Conservation (phyloP, 2,797 vertebrate genomes). For the Pseudochaenichthys georgianus region DNA sequence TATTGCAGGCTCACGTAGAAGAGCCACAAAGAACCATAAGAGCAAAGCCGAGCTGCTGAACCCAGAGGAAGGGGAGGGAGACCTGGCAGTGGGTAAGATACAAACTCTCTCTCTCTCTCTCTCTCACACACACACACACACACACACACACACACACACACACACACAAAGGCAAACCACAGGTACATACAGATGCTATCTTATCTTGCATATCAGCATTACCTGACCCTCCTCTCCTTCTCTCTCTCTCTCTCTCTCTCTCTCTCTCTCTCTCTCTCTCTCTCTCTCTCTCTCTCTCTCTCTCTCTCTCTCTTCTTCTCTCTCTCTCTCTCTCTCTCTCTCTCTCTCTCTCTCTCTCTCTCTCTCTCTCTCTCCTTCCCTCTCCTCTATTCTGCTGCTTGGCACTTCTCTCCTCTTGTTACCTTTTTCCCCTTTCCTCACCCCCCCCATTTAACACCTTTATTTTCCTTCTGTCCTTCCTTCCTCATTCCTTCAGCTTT, state of each 20-base stretch:
- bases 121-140: slow-evolving; percentile 19
- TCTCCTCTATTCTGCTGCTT: slow-evolving; percentile 33
- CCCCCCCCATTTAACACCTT: not conserved
- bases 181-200: slow-evolving; percentile 70
- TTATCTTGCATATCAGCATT: slow-evolving; percentile 76
- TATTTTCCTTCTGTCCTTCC: not conserved
- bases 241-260: too few species aligned
- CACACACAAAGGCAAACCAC: slow-evolving; percentile 55
- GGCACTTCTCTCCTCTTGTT: slow-evolving; percentile 47
- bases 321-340: not conserved
- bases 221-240: too few species aligned
- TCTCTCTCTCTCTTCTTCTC: too few species aligned
- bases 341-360: too few species aligned
- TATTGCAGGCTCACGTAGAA: slow-evolving; percentile 88
- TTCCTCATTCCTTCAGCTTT: not conserved
- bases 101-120: not conserved
- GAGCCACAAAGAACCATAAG: slow-evolving; percentile 94
- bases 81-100: slow-evolving; percentile 89
- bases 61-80: slow-evolving; percentile 92
- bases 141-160: slow-evolving; percentile 21
- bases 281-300: too few species aligned
- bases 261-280: too few species aligned
- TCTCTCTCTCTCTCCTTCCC: too few species aligned
- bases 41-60: slow-evolving; percentile 91
- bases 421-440: slow-evolving; percentile 19